phyloP scores from a whole-genome alignment of 1,140 invertebrate genomes.

The Dreissena rostriformis region DNA sequence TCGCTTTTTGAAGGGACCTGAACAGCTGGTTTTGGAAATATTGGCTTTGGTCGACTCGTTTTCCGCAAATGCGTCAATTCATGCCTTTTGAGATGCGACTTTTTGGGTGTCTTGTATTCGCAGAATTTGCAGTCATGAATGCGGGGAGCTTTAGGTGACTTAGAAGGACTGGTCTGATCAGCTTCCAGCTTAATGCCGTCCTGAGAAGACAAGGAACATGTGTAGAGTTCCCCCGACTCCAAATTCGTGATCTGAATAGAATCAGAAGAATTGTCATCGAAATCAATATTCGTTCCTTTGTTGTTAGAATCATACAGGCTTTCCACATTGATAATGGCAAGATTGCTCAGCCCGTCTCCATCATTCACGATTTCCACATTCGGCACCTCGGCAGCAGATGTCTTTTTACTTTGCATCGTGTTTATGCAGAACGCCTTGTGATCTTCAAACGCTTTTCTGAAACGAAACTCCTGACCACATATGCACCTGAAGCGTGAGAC shows the following conservation, averaged over 20 bases:
- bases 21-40: neutral
- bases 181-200: neutral
- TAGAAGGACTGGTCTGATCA: neutral
- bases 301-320: constrained; percentile 10
- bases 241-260: constrained; percentile 39
- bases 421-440: constrained; percentile 30
- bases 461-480: constrained; percentile 43
- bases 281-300: constrained; percentile 41
- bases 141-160: neutral
- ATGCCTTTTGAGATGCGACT: constrained; percentile 40
- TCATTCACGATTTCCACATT: neutral
- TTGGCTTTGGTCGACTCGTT: neutral
- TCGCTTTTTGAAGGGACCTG: neutral
- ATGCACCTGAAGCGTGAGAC: constrained; percentile 34
- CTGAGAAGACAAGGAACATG: neutral
- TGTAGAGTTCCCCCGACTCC: constrained; percentile 22
- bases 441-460: constrained; percentile 18
- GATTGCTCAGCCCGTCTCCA: constrained; percentile 13
- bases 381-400: neutral
- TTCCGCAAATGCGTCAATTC: constrained; percentile 5
- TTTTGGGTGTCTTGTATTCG: constrained; percentile 34
- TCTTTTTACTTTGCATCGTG: neutral
- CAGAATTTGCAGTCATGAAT: constrained; percentile 35
- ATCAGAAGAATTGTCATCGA: constrained; percentile 35
- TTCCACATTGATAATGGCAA: constrained; percentile 43